Evolutionary conservation across 2,113 vertebrate genomes (phyloP).

Genomic region (Gnathonemus echidnorhynchus): DNA sequence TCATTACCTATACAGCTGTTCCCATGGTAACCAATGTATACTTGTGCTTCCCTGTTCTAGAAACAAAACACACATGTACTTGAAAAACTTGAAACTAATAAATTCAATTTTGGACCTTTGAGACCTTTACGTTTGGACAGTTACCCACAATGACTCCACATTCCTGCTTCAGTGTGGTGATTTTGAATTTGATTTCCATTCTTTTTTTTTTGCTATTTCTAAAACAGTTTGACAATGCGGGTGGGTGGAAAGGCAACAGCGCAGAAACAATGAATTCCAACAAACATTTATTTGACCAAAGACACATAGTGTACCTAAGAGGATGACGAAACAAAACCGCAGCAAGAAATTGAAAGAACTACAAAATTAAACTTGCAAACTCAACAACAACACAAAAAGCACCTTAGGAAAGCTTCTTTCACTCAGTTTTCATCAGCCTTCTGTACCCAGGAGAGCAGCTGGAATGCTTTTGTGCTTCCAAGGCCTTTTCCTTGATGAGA

Average conservation of each 20-base stretch:
- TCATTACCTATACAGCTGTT: not conserved
- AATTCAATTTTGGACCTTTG: not conserved
- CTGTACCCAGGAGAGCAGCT: not conserved
- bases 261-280: not conserved
- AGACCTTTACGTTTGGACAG: not conserved
- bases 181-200: not conserved
- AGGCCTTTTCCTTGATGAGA: not conserved
- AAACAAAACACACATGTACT: not conserved
- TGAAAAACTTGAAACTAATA: not conserved
- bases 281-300: not conserved
- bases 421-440: not conserved
- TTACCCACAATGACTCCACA: not conserved
- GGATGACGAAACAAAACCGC: not conserved
- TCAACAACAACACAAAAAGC: not conserved
- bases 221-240: not conserved
- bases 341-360: not conserved
- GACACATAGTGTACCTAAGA: not conserved
- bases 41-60: not conserved
- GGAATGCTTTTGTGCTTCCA: not conserved
- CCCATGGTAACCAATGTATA: not conserved
- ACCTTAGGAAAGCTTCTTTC: not conserved
- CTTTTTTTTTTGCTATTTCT: not conserved
- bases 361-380: not conserved
- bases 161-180: not conserved
- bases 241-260: not conserved